Conservation (phyloP, 1,140 invertebrate genomes). For the Drosophila mojavensis region DNA sequence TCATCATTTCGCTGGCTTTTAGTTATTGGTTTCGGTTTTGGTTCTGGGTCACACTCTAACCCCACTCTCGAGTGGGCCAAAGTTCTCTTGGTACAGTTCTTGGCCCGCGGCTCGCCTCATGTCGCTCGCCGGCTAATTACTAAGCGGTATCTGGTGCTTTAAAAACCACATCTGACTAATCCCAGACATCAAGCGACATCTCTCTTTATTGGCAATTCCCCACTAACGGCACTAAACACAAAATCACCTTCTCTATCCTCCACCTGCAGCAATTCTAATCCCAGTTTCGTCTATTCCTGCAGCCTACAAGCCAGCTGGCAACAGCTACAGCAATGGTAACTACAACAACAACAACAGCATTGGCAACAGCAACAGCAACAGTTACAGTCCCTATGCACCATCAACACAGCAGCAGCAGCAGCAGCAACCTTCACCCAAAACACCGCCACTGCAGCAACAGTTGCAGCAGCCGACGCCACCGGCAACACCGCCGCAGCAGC, state of each 20-base stretch:
- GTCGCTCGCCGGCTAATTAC: slow-evolving; percentile 69
- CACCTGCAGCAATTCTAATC: background rate
- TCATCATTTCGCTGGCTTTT: slow-evolving; percentile 41
- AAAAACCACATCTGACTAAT: slow-evolving; percentile 66
- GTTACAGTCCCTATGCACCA: slow-evolving; percentile 43
- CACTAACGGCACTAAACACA: slow-evolving; percentile 70
- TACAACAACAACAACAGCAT: slow-evolving; percentile 26
- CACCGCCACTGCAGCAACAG: slow-evolving; percentile 37
- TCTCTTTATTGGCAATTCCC: slow-evolving; percentile 43
- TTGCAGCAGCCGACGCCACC: slow-evolving; percentile 48
- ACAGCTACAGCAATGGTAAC: slow-evolving; percentile 46
- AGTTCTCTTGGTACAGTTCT: slow-evolving; percentile 40
- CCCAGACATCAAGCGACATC: slow-evolving; percentile 31
- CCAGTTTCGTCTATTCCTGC: slow-evolving; percentile 3
- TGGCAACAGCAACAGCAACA: slow-evolving; percentile 11
- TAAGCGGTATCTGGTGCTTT: slow-evolving; percentile 77
- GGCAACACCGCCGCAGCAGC: slow-evolving; percentile 46
- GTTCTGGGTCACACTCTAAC: slow-evolving; percentile 23
- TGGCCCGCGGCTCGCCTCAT: slow-evolving; percentile 48
- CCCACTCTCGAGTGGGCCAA: slow-evolving; percentile 22
- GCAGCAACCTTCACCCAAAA: slow-evolving; percentile 34
- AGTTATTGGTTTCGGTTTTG: slow-evolving; percentile 31
- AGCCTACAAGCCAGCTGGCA: slow-evolving; percentile 59
- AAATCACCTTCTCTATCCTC: background rate
- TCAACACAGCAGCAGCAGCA: slow-evolving; percentile 36